Conservation (phyloP, 2,797 vertebrate genomes). For the Manis javanica region DNA sequence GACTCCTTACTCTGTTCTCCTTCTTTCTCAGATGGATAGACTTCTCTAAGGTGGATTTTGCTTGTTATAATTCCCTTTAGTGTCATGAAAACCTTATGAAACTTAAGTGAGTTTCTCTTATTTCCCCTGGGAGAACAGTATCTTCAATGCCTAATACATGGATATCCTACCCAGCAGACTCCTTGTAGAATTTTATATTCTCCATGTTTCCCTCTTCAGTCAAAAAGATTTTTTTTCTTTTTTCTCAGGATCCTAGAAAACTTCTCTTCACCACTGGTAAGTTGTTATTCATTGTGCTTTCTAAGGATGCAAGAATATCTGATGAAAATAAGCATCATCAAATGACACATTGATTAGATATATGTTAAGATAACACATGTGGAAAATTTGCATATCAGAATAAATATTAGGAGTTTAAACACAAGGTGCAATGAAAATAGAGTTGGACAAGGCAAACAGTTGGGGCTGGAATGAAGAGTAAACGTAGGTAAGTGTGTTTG, state of each 20-base stretch:
- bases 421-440: background rate
- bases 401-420: background rate
- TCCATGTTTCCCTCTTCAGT: slow-evolving; percentile 29
- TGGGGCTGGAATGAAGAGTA: background rate
- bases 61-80: background rate
- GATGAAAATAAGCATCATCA: background rate
- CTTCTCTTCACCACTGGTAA: slow-evolving; percentile 96
- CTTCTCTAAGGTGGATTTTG: background rate
- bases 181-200: slow-evolving; percentile 10
- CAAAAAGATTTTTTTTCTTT: background rate
- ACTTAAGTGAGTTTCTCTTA: background rate
- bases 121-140: background rate
- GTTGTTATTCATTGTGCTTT: slow-evolving; percentile 71
- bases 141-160: background rate
- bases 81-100: background rate
- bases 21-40: background rate
- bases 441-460: background rate
- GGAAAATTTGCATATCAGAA: background rate
- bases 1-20: background rate
- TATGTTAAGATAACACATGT: background rate
- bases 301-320: background rate
- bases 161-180: background rate
- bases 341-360: background rate
- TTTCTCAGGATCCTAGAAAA: slow-evolving; percentile 92
- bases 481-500: background rate